Base-by-base conservation (phyloP, 2,888 invertebrate species). In the Melanostoma mellinum region DNA sequence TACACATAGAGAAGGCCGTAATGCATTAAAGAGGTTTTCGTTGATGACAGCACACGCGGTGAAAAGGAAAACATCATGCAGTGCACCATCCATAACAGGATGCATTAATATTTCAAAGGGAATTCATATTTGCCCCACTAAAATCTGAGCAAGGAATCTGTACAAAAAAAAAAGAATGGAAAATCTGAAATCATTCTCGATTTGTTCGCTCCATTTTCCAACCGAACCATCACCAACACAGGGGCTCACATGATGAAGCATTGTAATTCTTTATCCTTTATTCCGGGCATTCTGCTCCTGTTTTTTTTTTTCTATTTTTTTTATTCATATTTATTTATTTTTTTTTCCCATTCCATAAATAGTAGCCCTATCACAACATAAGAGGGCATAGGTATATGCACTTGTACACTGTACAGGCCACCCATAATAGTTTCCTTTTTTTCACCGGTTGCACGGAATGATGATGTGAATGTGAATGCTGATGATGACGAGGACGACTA, bases 161-260 rank as follows among this genome's bases (percentile, higher is more conserved):
- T 46, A 42, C 46, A 36, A 44, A 50, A 67, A 77, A 76, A 72
- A 71, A 58, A 50, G 42, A 40, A 35, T 40, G 30, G 40, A 76
- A 75, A 81, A 61, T 68, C 82, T 78, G 78, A 82, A 78, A 69
- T 73, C 73, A 82, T 75, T 71, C 84, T 71, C 84, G 74, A 79
- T 84, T 84, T 65, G 79, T 84, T 84, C 79, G 84, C 84, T 79
- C 84, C 79, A 84, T 79, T 84, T 84, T 84, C 79, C 84, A 84
- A 84, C 84, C 78, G 68, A 77, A 61, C 77, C 81, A 67, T 68
- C 79, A 68, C 44, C 60, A 67, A 52, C 68, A 44, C 67, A 73
- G 60, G 77, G 79, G 84, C 84, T 73, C 84, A 84, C 79, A 84
- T 74, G 79, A 79, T 79, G 79, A 74, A 67, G 79, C 84, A 84